phyloP scores from a whole-genome alignment of 2,113 vertebrate species.

The Microtus ochrogaster region DNA sequence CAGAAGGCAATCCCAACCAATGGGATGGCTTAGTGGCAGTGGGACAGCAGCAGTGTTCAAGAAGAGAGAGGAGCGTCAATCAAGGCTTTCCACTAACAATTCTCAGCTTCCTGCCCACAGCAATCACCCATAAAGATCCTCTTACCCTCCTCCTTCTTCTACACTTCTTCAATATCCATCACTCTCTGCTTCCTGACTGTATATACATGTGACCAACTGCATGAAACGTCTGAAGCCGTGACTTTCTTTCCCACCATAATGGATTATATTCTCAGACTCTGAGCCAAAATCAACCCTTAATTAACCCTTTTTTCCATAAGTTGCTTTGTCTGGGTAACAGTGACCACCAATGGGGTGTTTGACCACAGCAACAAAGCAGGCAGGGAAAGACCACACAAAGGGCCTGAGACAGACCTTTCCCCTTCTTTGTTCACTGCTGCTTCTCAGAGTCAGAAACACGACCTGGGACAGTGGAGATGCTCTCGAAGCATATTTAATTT shows the following conservation, averaged over 20 bases:
- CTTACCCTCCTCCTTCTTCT: fast-evolving
- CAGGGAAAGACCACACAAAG: background rate
- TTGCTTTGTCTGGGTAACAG: no score
- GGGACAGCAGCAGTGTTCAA: background rate
- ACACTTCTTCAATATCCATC: no score
- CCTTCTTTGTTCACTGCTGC: background rate
- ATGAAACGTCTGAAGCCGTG: background rate
- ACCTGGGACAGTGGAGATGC: background rate
- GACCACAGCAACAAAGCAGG: background rate
- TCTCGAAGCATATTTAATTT: background rate
- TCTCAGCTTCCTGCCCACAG: background rate
- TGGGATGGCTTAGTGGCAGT: background rate
- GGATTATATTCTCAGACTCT: background rate
- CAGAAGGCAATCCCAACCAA: background rate
- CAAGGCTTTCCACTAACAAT: background rate
- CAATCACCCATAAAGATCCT: background rate
- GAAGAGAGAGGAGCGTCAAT: background rate
- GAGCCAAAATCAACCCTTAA: background rate
- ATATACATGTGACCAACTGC: background rate
- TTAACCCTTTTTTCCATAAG: background rate
- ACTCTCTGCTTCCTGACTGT: background rate
- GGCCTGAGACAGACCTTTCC: background rate
- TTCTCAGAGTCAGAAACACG: background rate
- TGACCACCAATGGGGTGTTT: background rate
- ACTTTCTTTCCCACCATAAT: background rate